These are phyloP conservation scores for Eptatretus atami DNA, from an alignment of 2,797 vertebrate genomes.

Conservation along the genomic window DNA sequence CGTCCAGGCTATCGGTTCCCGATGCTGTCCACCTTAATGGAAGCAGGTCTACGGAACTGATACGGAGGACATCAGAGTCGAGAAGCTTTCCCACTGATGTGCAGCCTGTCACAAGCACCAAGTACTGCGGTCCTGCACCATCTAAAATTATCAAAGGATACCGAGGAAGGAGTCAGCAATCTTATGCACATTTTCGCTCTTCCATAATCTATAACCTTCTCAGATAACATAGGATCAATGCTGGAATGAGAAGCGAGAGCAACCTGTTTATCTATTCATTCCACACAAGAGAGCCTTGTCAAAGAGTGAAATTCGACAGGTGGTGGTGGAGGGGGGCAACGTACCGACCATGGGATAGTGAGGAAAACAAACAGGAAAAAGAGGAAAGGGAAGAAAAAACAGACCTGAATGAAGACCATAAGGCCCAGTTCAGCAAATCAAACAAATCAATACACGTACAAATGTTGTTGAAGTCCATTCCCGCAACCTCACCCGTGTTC, in stretches of 20 bases:
- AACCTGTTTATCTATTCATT: too few relatives aligned
- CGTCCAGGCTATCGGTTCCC: constrained; percentile 27
- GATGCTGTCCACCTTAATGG: too few relatives aligned
- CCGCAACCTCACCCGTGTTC: constrained; percentile 45
- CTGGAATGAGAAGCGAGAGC: too few relatives aligned
- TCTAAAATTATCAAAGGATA: constrained; percentile 20
- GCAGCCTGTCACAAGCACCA: constrained; percentile 77
- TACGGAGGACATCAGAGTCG: constrained; percentile 82
- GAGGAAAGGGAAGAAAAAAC: background rate
- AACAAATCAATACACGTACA: too few relatives aligned
- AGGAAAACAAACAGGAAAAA: background rate
- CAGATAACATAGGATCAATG: too few relatives aligned
- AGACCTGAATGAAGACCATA: background rate
- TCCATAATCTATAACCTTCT: too few relatives aligned
- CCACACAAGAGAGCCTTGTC: constrained; percentile 3
- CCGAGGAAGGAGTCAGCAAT: constrained; percentile 3
- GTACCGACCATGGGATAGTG: constrained; percentile 4
- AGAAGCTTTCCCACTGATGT: constrained; percentile 94
- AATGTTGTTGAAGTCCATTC: too few relatives aligned
- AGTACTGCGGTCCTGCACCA: constrained; percentile 57
- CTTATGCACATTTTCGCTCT: background rate
- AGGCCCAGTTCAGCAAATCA: background rate
- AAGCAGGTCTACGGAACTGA: constrained; percentile 79
- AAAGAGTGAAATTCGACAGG: background rate
- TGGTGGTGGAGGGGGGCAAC: background rate